Conservation (phyloP, 2,113 vertebrate species). For the Limanda limanda region DNA sequence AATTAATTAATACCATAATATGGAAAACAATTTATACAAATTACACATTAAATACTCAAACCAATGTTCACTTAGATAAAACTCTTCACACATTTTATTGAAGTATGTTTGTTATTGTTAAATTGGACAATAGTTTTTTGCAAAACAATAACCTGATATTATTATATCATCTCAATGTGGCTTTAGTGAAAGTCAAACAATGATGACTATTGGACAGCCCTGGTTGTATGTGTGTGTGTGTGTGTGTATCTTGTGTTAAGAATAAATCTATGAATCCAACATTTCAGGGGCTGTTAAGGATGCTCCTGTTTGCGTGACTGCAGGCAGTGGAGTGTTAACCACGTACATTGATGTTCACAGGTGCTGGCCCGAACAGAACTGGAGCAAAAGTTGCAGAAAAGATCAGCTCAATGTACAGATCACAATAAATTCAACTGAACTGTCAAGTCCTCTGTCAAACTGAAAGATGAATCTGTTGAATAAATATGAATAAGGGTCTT, state of each 20-base stretch:
- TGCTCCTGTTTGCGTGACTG: neutral
- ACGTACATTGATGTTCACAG: neutral
- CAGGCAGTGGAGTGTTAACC: neutral
- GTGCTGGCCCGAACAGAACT: neutral
- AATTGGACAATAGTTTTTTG: neutral
- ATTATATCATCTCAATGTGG: neutral
- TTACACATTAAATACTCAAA: neutral
- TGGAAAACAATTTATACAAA: neutral
- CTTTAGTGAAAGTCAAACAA: neutral
- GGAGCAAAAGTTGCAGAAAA: too few species aligned
- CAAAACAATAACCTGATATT: neutral
- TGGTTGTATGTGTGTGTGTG: neutral
- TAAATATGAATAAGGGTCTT: neutral
- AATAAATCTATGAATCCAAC: too few species aligned
- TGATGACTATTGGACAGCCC: neutral
- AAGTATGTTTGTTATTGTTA: neutral
- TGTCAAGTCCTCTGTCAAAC: neutral
- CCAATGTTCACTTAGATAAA: neutral
- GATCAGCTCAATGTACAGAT: conserved; percentile 4
- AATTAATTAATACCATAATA: neutral
- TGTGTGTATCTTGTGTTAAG: too few species aligned
- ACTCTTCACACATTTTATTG: neutral
- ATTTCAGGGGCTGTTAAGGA: neutral
- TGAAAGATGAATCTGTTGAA: neutral
- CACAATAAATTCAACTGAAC: neutral